These are phyloP conservation scores for Chiridota heheva DNA, from an alignment of 35 echinoderm and acorn worm species.

Conservation along the genomic window DNA sequence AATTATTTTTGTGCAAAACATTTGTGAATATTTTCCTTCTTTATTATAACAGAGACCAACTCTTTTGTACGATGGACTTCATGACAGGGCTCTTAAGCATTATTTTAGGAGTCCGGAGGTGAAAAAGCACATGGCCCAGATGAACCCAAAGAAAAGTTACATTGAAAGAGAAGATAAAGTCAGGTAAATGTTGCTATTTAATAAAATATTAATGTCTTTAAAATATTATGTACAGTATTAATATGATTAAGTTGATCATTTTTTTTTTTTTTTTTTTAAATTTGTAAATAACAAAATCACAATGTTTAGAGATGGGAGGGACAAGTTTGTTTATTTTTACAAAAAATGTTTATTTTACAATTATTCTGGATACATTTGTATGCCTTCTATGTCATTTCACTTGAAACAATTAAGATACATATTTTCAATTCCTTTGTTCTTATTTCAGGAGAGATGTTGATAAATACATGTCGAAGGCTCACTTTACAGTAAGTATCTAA, in stretches of 20 bases:
- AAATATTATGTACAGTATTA: too few species aligned
- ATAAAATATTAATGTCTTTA: too few species aligned
- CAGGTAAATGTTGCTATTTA: constrained; percentile 54
- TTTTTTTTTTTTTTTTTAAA: too few species aligned
- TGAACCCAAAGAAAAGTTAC: constrained; percentile 67
- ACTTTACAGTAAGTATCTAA: constrained; percentile 71
- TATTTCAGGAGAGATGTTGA: constrained; percentile 84
- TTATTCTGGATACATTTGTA: too few species aligned
- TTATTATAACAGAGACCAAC: constrained; percentile 80
- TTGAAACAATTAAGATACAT: too few species aligned
- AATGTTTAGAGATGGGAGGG: too few species aligned
- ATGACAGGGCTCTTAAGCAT: constrained; percentile 94
- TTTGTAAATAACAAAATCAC: too few species aligned
- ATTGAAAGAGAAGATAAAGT: constrained; percentile 80
- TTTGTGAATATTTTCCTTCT: constrained; percentile 15
- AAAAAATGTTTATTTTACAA: too few species aligned
- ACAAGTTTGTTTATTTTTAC: too few species aligned
- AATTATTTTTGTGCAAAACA: background rate
- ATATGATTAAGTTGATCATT: too few species aligned
- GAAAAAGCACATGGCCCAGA: constrained; percentile 75
- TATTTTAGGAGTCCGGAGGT: constrained; percentile 88
- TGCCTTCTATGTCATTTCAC: too few species aligned
- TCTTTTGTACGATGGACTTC: constrained; percentile 87
- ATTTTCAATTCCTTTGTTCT: too few species aligned
- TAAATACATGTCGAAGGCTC: constrained; percentile 72